Evolutionary conservation across 2,113 vertebrate species (phyloP), one percentile per base, ranked within the genome.

Genomic region (Pardalotus punctatus): DNA sequence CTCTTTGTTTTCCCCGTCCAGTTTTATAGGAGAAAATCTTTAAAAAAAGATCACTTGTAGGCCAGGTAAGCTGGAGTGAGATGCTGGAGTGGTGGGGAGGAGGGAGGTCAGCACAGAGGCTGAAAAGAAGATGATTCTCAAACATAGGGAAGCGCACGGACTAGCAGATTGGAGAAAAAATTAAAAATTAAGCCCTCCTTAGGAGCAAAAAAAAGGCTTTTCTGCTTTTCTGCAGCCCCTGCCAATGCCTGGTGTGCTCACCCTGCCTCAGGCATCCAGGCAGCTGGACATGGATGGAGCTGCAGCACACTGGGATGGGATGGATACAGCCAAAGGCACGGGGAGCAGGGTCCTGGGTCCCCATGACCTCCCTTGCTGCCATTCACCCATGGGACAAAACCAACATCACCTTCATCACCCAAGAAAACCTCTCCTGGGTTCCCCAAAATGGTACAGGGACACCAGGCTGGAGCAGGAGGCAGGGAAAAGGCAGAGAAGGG

Each of bases 81-180:
- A 38, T 51, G 33, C 19, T 13, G 15, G n/a, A 74, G 42, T 9
- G 11, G 11, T 71, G 18, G 35, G 23, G n/a, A 81, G 33, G 40
- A 13, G 12, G 81, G 57, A 71, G 33, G 15, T 29, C 16, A 5
- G 50, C 43, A 67, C 22, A 69, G 50, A 29, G n/a, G 35, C 47
- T 71, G 58, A 27, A n/a, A 66, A 67, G 23, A 17, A 23, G 21
- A 40, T 40, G 28, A 80, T 42, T 88, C 53, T 9, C 42, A 64
- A 4, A 18, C 1, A 5, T 0, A 0, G 42, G 13, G 13, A 77
- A 91, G 11, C 14, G 20, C 21, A 28, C 0, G 0, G 47, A 47
- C 24, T 14, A 89, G 50, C 33, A 79, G 25, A 40, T 16, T 7
- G 4, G 18, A 23, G 13, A 33, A 61, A 28, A 67, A 72, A 16